A percentile compares a stretch with the other conserved stretches of the same genome.
Evolutionary conservation across 2,888 invertebrate species (phyloP).

Genomic region (Nemotelus pantherinus): DNA sequence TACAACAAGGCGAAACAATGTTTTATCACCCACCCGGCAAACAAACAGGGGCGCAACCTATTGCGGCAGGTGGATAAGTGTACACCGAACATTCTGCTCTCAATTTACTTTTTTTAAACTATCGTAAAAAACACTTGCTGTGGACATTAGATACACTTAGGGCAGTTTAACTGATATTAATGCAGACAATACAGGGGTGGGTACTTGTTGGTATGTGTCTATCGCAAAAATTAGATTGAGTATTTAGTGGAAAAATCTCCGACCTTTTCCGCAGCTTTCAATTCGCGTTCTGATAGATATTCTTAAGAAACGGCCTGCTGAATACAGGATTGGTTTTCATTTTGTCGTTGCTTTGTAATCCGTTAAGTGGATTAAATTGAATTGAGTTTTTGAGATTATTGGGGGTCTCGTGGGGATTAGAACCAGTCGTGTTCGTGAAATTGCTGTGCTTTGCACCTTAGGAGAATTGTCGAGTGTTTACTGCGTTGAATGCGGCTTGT

Average conservation of each 20-base stretch:
- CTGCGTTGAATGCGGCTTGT: background rate
- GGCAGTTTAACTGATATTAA: background rate
- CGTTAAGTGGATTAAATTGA: slow-evolving; percentile 51
- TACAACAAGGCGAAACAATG: no score
- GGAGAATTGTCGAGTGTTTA: slow-evolving; percentile 22
- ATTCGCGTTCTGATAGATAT: background rate
- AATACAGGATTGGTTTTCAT: slow-evolving; percentile 14
- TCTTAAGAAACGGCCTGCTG: slow-evolving; percentile 1
- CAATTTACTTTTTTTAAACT: slow-evolving; percentile 36
- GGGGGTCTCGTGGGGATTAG: slow-evolving; percentile 45
- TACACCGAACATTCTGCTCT: slow-evolving; percentile 28
- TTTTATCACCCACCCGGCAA: background rate
- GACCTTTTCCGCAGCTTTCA: background rate
- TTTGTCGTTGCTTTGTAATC: slow-evolving; percentile 43
- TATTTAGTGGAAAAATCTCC: background rate
- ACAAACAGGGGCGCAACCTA: slow-evolving; percentile 29
- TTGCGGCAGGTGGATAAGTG: slow-evolving; percentile 51
- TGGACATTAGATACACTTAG: slow-evolving; percentile 8
- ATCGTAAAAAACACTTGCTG: background rate
- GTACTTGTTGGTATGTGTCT: background rate
- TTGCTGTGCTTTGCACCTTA: background rate
- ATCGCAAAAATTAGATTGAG: slow-evolving; percentile 3
- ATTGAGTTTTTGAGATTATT: slow-evolving; percentile 49
- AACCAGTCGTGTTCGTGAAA: slow-evolving; percentile 15
- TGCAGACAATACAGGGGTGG: slow-evolving; percentile 1